Evolutionary conservation across 2,888 invertebrate species (phyloP).

Genomic region (Adelphocoris suturalis): DNA sequence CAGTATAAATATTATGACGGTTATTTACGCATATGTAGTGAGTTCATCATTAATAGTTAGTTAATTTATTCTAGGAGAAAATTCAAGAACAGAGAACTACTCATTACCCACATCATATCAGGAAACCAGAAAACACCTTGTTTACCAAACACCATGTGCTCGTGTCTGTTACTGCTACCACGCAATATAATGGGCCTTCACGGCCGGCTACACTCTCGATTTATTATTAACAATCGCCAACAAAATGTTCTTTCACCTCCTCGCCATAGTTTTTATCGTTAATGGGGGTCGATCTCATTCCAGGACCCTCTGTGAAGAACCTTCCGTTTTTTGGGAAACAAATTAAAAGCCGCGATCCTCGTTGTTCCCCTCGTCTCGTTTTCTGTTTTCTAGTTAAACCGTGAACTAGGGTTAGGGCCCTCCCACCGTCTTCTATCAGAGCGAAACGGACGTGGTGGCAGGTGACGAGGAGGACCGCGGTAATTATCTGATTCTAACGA

Average conservation of each 20-base stretch:
- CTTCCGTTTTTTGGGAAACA: constrained; percentile 39
- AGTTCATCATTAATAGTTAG: too few species aligned
- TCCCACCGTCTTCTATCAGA: constrained; percentile 6
- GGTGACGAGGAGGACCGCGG: neutral
- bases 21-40: too few species aligned
- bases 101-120: too few species aligned
- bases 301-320: neutral
- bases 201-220: constrained; percentile 8
- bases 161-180: neutral
- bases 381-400: constrained; percentile 30
- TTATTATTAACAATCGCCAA: constrained; percentile 19
- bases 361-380: neutral
- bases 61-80: too few species aligned
- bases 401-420: neutral
- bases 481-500: constrained; percentile 7
- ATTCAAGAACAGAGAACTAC: too few species aligned
- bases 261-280: constrained; percentile 2
- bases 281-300: neutral
- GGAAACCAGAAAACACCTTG: neutral
- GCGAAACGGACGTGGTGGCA: constrained; percentile 25
- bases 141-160: neutral
- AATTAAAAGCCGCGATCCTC: constrained; percentile 7
- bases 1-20: too few species aligned
- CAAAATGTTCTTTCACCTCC: neutral
- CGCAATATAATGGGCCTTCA: neutral